A percentile compares a stretch with the other conserved stretches of the same genome.
These are phyloP conservation scores for Trachemys scripta DNA, from an alignment of 2,113 vertebrate species.

Conservation along the genomic window DNA sequence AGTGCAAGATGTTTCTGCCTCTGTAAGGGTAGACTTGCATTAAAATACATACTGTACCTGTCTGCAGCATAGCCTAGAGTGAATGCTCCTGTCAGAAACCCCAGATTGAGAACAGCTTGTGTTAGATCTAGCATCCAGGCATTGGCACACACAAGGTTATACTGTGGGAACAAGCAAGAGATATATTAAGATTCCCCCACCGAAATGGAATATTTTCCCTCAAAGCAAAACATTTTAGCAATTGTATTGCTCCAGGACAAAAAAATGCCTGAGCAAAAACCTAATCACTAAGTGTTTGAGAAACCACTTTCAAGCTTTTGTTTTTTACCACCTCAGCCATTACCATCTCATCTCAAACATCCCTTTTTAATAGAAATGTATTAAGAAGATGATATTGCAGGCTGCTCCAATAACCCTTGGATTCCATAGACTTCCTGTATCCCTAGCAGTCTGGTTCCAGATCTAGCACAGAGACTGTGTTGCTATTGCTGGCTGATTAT, in stretches of 20 bases:
- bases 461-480: not conserved
- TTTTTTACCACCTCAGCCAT: not conserved
- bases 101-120: conserved; percentile 91
- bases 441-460: not conserved
- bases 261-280: not conserved
- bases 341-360: not conserved
- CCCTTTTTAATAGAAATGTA: not conserved
- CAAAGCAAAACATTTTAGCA: not conserved
- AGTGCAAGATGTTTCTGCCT: not conserved
- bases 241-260: not conserved
- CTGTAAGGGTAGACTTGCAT: not conserved
- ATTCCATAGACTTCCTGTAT: not conserved
- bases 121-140: conserved; percentile 93
- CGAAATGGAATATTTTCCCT: not conserved
- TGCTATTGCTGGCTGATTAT: not conserved
- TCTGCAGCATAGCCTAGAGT: conserved; percentile 93
- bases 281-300: not conserved
- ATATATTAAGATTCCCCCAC: not conserved
- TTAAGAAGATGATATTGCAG: not conserved
- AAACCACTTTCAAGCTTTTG: not conserved
- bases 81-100: conserved; percentile 91
- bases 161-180: conserved; percentile 82
- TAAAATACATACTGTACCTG: conserved; percentile 79
- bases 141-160: conserved; percentile 89
- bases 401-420: not conserved